Conservation (phyloP, 2,113 vertebrate genomes). For the Vulpes ferrilata region DNA sequence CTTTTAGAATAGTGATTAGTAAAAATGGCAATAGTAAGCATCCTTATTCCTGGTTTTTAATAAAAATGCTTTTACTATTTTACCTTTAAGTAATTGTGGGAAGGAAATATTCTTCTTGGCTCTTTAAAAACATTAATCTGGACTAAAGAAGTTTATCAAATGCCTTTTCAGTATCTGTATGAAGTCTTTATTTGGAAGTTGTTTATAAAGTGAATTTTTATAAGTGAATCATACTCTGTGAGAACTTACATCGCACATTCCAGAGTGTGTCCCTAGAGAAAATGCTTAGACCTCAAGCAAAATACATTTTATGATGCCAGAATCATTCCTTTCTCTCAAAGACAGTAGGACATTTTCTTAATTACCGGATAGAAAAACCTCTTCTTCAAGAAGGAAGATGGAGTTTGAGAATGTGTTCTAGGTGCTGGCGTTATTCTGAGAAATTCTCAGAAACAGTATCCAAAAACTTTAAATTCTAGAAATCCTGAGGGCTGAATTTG, state of each 20-base stretch:
- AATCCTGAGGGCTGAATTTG: background rate
- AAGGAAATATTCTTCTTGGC: conserved; percentile 1
- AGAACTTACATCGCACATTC: conserved; percentile 57
- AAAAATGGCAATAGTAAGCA: background rate
- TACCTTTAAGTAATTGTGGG: conserved; percentile 34
- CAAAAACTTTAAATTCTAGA: background rate
- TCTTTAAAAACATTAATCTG: conserved; percentile 27
- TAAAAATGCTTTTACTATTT: background rate
- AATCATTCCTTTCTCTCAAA: conserved; percentile 37
- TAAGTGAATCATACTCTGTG: conserved; percentile 54
- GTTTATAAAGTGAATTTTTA: conserved; percentile 64
- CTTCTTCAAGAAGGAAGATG: background rate
- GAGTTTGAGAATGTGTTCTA: conserved; percentile 13
- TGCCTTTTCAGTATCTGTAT: background rate
- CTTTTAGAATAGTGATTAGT: conserved; percentile 16
- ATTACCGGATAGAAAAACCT: background rate
- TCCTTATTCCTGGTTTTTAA: conserved; percentile 47
- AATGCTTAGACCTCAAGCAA: conserved; percentile 22
- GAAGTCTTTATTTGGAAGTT: conserved; percentile 54
- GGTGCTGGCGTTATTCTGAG: background rate
- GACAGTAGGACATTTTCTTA: conserved; percentile 56
- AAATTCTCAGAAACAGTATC: background rate
- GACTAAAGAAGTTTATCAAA: conserved; percentile 11
- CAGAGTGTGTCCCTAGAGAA: conserved; percentile 61
- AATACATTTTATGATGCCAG: conserved; percentile 18